Evolutionary conservation across 2,888 invertebrate genomes (phyloP).

Genomic region (Agonopterix subpropinquella): DNA sequence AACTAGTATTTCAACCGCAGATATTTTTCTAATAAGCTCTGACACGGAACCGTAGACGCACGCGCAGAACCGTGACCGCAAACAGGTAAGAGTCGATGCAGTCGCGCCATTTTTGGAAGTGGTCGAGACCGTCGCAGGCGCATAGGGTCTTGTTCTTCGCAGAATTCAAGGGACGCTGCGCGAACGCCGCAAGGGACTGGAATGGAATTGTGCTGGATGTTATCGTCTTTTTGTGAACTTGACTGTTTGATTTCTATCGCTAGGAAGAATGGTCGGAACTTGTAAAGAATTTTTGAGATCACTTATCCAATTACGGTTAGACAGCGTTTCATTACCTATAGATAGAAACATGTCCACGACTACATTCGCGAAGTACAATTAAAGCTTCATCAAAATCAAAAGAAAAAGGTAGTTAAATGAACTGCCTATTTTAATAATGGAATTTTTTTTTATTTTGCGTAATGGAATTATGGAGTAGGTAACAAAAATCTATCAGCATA

Average conservation of each 20-base stretch:
- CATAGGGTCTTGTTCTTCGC: conserved; percentile 1
- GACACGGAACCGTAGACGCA: conserved; percentile 11
- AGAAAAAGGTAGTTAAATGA: no score
- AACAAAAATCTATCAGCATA: no score
- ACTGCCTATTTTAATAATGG: no score
- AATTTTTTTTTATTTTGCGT: no score
- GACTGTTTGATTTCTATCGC: no score
- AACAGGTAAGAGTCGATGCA: conserved; percentile 16
- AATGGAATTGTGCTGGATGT: neutral
- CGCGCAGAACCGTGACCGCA: conserved; percentile 22
- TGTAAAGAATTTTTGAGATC: no score
- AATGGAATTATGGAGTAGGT: no score
- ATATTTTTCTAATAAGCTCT: conserved; percentile 11
- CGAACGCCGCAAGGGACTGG: neutral
- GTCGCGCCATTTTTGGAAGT: conserved; percentile 41
- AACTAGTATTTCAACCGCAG: neutral
- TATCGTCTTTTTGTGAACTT: neutral
- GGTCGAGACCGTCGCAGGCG: conserved; percentile 14
- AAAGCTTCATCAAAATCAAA: no score
- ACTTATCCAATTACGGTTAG: no score
- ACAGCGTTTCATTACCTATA: no score
- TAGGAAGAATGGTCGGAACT: no score
- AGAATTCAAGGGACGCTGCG: neutral
- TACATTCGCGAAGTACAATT: no score
- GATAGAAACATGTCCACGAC: neutral